Percentiles rank a stretch among this genome's conserved stretches.
phyloP scores from a whole-genome alignment of 2,888 invertebrate genomes.

The Platycheirus rosarum region DNA sequence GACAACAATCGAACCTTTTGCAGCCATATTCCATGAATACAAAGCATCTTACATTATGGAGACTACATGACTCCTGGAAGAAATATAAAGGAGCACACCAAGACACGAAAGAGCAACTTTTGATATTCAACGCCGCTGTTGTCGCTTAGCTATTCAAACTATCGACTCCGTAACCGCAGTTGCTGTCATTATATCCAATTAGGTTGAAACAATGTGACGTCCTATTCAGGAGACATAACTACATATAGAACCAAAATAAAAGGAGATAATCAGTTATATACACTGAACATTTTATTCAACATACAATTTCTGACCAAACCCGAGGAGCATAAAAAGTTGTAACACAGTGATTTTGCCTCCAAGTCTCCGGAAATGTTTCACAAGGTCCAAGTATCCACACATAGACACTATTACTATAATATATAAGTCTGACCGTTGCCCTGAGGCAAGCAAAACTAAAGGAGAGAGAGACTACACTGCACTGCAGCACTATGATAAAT shows the following conservation, averaged over 20 bases:
- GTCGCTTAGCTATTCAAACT: constrained; percentile 34
- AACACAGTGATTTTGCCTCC: constrained; percentile 42
- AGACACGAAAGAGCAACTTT: constrained; percentile 32
- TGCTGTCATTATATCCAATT: constrained; percentile 72
- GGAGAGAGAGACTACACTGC: constrained; percentile 58
- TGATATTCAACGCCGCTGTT: constrained; percentile 23
- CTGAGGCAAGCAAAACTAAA: constrained; percentile 69
- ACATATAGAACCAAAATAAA: constrained; percentile 22
- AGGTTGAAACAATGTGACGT: constrained; percentile 69
- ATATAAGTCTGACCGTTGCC: constrained; percentile 68
- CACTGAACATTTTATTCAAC: constrained; percentile 66
- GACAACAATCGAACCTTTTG: constrained; percentile 38
- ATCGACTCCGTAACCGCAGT: constrained; percentile 49
- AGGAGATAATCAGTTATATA: constrained; percentile 44
- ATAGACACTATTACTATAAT: constrained; percentile 29
- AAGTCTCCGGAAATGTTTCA: constrained; percentile 67
- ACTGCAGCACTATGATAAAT: constrained; percentile 73
- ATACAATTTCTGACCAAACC: constrained; percentile 55
- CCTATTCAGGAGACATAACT: neutral
- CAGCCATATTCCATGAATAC: constrained; percentile 37
- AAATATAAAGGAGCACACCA: constrained; percentile 16
- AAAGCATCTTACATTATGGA: constrained; percentile 26
- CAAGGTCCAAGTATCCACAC: constrained; percentile 58
- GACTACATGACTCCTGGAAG: constrained; percentile 13
- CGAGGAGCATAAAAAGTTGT: constrained; percentile 45